A percentile compares a stretch with the other conserved stretches of the same genome.
Conservation (phyloP, 2,113 vertebrate species). For the Alaudala cheleensis region DNA sequence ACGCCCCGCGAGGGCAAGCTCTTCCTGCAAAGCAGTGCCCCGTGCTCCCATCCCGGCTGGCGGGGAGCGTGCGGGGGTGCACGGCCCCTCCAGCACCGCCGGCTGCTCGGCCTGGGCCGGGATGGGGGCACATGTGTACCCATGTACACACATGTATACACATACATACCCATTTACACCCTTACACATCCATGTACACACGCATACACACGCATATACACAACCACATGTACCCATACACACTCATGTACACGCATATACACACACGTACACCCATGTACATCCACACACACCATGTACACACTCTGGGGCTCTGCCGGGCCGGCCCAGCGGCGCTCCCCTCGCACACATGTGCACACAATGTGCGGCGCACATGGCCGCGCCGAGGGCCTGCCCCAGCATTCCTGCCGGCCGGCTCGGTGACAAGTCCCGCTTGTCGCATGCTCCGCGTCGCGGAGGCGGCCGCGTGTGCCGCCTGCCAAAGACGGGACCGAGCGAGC, state of each 20-base stretch:
- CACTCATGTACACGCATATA: background rate
- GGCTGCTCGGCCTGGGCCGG: background rate
- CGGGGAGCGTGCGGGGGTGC: background rate
- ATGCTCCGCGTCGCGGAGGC: background rate
- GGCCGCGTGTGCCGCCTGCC: background rate
- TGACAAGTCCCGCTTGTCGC: background rate
- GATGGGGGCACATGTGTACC: no score
- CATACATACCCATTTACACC: rapidly evolving
- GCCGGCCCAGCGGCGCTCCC: background rate
- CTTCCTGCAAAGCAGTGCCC: background rate
- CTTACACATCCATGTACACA: no score
- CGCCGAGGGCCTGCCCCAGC: background rate
- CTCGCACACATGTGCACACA: background rate
- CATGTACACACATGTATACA: no score
- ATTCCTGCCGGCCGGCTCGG: background rate
- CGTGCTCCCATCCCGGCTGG: no score
- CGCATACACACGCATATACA: no score
- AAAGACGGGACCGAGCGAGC: background rate
- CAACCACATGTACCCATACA: rapidly evolving
- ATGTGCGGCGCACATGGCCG: background rate
- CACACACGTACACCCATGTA: no score
- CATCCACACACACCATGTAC: no score
- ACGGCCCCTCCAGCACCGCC: background rate
- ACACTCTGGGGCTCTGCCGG: background rate
- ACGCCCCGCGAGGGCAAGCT: background rate